phyloP scores from a whole-genome alignment of 2,113 vertebrate genomes.

The Entelurus aequoreus region DNA sequence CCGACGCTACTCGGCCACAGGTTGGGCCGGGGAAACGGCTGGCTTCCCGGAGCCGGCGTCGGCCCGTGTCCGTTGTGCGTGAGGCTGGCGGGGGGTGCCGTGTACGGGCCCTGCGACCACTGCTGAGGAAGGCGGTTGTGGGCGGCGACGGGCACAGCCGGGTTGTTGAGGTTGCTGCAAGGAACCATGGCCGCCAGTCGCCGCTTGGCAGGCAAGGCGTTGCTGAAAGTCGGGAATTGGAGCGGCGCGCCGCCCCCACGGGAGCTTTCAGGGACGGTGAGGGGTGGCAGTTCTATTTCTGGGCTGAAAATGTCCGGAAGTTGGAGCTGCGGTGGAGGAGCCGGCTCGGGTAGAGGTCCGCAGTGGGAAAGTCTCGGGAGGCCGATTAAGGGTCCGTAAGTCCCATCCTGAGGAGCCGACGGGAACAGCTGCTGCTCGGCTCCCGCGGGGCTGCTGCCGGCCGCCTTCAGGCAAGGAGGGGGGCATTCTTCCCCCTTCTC shows the following conservation, averaged over 20 bases:
- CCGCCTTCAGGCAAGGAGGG: conserved; percentile 16
- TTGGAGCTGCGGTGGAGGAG: conserved; percentile 47
- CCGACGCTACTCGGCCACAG: neutral
- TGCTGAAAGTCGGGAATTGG: conserved; percentile 14
- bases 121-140: conserved; percentile 19
- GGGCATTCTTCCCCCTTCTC: conserved; percentile 25
- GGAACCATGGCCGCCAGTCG: conserved; percentile 37
- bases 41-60: neutral
- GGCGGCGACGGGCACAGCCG: conserved; percentile 20
- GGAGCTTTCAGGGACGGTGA: conserved; percentile 25
- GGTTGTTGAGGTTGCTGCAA: conserved; percentile 22
- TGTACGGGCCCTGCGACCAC: conserved; percentile 38
- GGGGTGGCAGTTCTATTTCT: conserved; percentile 40
- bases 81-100: conserved; percentile 9
- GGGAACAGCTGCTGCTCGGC: conserved; percentile 13
- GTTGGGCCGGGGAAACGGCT: neutral
- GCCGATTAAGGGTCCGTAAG: neutral
- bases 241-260: neutral
- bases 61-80: conserved; percentile 35
- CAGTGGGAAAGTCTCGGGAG: conserved; percentile 36
- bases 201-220: neutral
- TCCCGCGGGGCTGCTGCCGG: neutral
- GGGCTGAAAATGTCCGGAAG: conserved; percentile 55
- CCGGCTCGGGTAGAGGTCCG: neutral
- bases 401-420: fast-evolving